These are phyloP conservation scores for Meteorus cinctellus DNA, from an alignment of 2,888 invertebrate species.

Conservation along the genomic window DNA sequence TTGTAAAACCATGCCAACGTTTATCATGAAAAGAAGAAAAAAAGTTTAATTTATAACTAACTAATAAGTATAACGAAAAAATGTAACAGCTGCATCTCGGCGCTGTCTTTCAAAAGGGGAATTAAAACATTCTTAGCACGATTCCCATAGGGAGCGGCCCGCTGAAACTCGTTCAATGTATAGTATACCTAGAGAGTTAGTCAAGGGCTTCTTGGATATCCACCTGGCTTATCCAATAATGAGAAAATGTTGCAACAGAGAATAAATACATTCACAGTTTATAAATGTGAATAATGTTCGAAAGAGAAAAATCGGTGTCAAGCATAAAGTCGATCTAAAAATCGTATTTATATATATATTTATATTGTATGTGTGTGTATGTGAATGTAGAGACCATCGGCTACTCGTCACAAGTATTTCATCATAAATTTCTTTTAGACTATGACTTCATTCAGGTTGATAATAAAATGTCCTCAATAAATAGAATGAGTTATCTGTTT, in stretches of 20 bases:
- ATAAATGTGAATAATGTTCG: neutral
- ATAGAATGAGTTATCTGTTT: slow-evolving; percentile 2
- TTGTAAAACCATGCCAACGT: neutral
- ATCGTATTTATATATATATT: no score
- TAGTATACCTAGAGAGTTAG: slow-evolving; percentile 4
- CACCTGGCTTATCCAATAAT: neutral
- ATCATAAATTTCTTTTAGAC: slow-evolving; percentile 21
- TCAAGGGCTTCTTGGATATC: neutral
- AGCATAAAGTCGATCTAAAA: no score
- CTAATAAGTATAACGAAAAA: neutral
- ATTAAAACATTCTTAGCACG: slow-evolving; percentile 57
- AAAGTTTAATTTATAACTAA: slow-evolving; percentile 1
- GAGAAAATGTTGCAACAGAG: neutral
- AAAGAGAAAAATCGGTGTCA: no score
- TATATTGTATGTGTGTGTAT: no score
- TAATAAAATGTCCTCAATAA: slow-evolving; percentile 21
- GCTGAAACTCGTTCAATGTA: slow-evolving; percentile 38
- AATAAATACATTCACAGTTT: neutral
- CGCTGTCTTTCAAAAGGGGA: slow-evolving; percentile 44
- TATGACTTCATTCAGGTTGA: slow-evolving; percentile 16
- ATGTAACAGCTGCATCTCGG: slow-evolving; percentile 50
- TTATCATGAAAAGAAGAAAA: neutral
- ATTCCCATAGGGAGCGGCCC: slow-evolving; percentile 61
- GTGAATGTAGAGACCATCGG: no score
- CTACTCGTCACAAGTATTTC: neutral